Conservation (phyloP, 64 coral and sea anemone genomes). For the Porites lutea region DNA sequence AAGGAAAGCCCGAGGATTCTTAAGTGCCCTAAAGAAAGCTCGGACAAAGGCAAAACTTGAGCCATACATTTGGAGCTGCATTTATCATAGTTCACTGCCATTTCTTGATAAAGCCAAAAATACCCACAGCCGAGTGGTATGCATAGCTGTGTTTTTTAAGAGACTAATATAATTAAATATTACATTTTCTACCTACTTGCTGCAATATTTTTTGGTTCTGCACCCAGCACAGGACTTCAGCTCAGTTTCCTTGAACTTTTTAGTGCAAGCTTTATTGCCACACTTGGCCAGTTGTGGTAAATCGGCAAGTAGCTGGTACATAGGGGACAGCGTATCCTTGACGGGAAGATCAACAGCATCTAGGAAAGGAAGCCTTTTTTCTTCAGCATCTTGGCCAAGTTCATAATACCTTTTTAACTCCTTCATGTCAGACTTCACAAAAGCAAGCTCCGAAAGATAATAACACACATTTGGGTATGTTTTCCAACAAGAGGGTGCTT, state of each 20-base stretch:
- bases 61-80: too few relatives aligned
- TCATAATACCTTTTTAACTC: constrained; percentile 55
- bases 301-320: not conserved
- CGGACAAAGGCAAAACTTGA: too few relatives aligned
- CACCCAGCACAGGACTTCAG: not conserved
- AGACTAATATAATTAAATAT: too few relatives aligned
- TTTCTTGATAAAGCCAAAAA: too few relatives aligned
- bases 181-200: not conserved
- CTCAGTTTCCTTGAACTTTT: not conserved
- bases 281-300: constrained; percentile 17
- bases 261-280: constrained; percentile 57
- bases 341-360: not conserved
- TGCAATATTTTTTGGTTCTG: not conserved
- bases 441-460: constrained; percentile 51
- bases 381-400: constrained; percentile 77
- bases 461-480: constrained; percentile 77
- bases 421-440: not conserved
- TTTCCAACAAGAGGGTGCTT: constrained; percentile 78
- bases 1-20: too few relatives aligned
- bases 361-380: constrained; percentile 76
- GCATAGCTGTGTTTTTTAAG: too few relatives aligned
- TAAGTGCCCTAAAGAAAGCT: too few relatives aligned
- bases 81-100: too few relatives aligned
- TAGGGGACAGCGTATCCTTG: not conserved
- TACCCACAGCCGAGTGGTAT: too few relatives aligned